These are phyloP conservation scores for Caradrina clavipalpis DNA, from an alignment of 2,888 invertebrate genomes.

Conservation along the genomic window DNA sequence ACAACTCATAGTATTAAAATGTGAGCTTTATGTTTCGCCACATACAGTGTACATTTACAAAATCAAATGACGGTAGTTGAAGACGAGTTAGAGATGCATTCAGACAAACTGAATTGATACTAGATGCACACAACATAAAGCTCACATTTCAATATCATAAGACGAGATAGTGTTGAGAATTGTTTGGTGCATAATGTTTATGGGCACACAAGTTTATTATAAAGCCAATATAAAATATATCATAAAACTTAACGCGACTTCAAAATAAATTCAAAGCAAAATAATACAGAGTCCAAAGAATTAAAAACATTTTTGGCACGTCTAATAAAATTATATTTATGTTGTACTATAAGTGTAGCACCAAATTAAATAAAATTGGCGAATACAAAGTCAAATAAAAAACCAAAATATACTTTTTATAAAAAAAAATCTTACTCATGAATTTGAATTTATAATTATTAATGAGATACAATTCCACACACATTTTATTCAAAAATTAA, in stretches of 20 bases:
- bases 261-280: conserved; percentile 24
- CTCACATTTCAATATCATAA: conserved; percentile 3
- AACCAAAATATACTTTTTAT: too few species aligned
- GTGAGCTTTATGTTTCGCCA: background rate
- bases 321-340: background rate
- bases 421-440: too few species aligned
- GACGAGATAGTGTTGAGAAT: background rate
- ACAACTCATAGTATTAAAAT: conserved; percentile 4
- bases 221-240: conserved; percentile 18
- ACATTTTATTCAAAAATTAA: conserved; percentile 3
- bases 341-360: background rate
- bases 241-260: conserved; percentile 18
- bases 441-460: background rate
- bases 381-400: background rate
- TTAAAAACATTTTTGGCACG: conserved; percentile 1
- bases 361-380: background rate
- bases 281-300: conserved; percentile 23
- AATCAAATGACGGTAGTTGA: background rate
- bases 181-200: background rate
- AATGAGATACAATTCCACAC: background rate
- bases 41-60: background rate
- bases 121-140: background rate
- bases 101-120: background rate
- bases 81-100: background rate
- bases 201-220: background rate